phyloP scores from a whole-genome alignment of 2,888 invertebrate species.

The Heliconius ismenius region DNA sequence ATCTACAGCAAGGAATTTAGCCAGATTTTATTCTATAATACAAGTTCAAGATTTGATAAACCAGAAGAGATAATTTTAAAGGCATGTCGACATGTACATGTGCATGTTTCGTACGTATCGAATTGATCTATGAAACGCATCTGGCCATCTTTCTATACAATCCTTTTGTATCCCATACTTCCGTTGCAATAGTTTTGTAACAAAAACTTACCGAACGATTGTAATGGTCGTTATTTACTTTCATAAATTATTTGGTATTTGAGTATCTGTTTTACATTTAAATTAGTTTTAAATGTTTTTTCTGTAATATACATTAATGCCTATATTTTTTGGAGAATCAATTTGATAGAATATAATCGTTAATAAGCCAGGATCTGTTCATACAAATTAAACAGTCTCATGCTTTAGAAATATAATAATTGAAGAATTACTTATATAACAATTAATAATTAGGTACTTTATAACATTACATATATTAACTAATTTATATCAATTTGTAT shows the following conservation, averaged over 20 bases:
- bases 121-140: constrained; percentile 27
- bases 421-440: too few species aligned
- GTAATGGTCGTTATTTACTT: background rate
- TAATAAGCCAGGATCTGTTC: too few species aligned
- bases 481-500: background rate
- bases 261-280: background rate
- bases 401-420: background rate
- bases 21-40: background rate
- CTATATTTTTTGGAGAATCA: too few species aligned
- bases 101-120: constrained; percentile 9
- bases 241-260: background rate
- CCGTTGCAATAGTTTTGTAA: constrained; percentile 1
- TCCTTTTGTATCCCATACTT: constrained; percentile 5
- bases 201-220: background rate
- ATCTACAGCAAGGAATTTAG: background rate
- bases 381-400: too few species aligned
- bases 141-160: constrained; percentile 17
- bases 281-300: background rate
- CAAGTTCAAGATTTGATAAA: background rate
- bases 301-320: background rate
- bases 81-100: background rate
- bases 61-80: background rate
- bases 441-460: too few species aligned
- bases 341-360: too few species aligned
- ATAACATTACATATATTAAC: too few species aligned